These are phyloP conservation scores for Malurus elegans DNA, from an alignment of 2,113 vertebrate genomes.

Conservation along the genomic window DNA sequence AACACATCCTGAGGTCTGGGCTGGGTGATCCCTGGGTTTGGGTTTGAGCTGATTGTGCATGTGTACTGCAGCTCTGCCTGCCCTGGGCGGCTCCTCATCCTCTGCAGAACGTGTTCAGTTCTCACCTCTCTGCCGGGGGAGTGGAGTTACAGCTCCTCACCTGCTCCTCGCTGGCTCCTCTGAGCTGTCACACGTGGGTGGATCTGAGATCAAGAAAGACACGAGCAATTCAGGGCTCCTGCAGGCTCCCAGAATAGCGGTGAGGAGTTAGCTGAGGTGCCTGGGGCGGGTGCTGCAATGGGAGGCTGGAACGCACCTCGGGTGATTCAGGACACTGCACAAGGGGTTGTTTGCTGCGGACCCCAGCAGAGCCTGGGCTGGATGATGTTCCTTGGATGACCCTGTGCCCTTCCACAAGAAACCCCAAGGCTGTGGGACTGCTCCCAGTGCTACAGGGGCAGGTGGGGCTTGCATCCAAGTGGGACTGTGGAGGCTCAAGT, in stretches of 20 bases:
- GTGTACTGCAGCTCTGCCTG: background rate
- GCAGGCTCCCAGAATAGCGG: background rate
- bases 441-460: background rate
- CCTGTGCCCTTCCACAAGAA: background rate
- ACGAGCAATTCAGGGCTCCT: background rate
- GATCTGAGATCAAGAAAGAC: background rate
- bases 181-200: background rate
- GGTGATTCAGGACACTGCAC: accelerated
- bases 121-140: background rate
- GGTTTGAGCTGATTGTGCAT: background rate
- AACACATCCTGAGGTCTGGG: background rate
- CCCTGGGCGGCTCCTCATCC: background rate
- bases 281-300: background rate
- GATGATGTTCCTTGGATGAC: background rate
- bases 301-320: background rate
- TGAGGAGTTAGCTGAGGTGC: background rate
- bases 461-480: background rate
- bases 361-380: accelerated
- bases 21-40: background rate
- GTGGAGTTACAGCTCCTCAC: background rate
- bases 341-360: accelerated
- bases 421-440: background rate
- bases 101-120: background rate
- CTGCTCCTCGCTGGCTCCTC: background rate
- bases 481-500: background rate